Percentiles rank a stretch among this genome's conserved stretches.
phyloP scores from a whole-genome alignment of 2,797 vertebrate species.

The Dendrocincla tyrannina region DNA sequence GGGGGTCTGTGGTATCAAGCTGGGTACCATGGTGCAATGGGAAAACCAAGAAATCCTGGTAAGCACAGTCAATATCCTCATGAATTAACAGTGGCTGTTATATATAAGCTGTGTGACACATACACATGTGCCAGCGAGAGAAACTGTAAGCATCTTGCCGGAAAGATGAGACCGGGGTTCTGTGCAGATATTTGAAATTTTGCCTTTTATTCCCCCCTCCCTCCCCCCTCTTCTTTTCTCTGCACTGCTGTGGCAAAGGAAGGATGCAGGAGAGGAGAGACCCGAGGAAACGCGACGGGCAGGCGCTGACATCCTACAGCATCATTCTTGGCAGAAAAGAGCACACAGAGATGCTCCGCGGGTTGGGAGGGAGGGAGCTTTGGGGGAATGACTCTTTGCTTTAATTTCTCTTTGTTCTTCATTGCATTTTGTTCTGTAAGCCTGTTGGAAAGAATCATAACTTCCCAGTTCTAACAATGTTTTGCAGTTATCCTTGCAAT shows the following conservation, averaged over 20 bases:
- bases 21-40: neutral
- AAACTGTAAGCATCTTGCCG: neutral
- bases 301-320: conserved; percentile 80
- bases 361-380: conserved; percentile 68
- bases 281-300: conserved; percentile 59
- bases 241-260: neutral
- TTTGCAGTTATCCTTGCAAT: conserved; percentile 58
- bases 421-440: conserved; percentile 67
- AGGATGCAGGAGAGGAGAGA: conserved; percentile 63
- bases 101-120: neutral
- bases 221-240: neutral
- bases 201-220: neutral
- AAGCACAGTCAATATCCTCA: neutral
- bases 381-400: conserved; percentile 74
- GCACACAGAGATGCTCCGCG: conserved; percentile 67
- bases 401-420: conserved; percentile 71
- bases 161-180: neutral
- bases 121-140: neutral
- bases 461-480: conserved; percentile 42
- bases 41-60: neutral
- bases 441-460: conserved; percentile 24
- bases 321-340: conserved; percentile 79
- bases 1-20: neutral
- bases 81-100: neutral
- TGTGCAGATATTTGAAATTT: neutral